phyloP scores from a whole-genome alignment of 1,140 invertebrate species.

The Monomorium pharaonis region DNA sequence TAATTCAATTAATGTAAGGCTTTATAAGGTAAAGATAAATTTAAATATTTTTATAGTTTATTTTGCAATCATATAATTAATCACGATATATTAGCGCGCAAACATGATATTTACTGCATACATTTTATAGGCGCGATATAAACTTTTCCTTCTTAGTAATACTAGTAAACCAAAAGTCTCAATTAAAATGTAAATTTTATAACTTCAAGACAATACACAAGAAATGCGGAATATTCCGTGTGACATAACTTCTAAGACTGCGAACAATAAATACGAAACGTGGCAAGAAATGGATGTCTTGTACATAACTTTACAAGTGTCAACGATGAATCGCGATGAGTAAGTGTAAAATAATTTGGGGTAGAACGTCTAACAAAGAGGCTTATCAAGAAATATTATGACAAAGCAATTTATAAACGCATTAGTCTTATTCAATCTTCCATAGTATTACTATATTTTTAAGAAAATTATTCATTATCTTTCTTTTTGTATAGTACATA shows the following conservation, averaged over 20 bases:
- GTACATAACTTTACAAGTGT: not conserved
- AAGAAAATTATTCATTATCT: not conserved
- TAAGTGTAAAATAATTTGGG: constrained; percentile 29
- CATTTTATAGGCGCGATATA: too few species aligned
- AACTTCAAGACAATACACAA: not conserved
- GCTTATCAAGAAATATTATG: constrained; percentile 23
- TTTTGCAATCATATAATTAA: not conserved
- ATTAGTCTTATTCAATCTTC: constrained; percentile 11
- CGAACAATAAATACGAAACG: constrained; percentile 8
- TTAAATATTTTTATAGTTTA: not conserved
- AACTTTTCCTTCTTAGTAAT: too few species aligned
- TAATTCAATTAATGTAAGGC: not conserved
- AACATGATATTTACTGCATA: not conserved
- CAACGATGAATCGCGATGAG: constrained; percentile 13
- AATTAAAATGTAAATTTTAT: constrained; percentile 1
- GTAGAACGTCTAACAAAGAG: not conserved
- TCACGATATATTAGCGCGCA: not conserved
- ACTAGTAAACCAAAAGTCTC: not conserved
- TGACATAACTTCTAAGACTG: not conserved
- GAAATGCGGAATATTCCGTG: not conserved
- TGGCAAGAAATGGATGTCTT: not conserved
- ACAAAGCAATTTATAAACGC: constrained; percentile 20
- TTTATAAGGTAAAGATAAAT: not conserved
- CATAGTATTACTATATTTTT: not conserved
- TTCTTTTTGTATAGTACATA: not conserved